Evolutionary conservation across 2,113 vertebrate genomes (phyloP), one percentile per base, ranked within the genome.

Genomic region (Eira barbara): DNA sequence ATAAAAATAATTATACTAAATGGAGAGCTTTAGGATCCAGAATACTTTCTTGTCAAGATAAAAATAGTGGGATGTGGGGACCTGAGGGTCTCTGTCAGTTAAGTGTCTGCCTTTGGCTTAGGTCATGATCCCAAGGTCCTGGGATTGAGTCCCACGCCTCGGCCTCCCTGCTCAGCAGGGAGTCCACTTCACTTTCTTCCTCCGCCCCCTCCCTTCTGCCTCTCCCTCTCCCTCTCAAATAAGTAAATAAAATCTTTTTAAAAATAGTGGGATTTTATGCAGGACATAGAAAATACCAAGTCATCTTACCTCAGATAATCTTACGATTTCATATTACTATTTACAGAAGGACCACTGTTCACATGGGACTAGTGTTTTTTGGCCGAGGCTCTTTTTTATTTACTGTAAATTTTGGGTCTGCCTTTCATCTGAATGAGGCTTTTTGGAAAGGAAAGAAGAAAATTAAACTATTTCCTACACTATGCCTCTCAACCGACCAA

Each of bases 391-490:
- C 25, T 86, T 59, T 47, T 34, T 55, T 76, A 84, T 27, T 86
- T 86, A 47, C 39, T 83, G 49, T 67, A 82, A 69, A 88, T 94
- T 91, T 25, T 61, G 74, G 57, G 20, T 87, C 81, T 61, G 4
- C 29, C 25, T 97, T 94, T 94, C 18, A 82, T 49, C 3, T 69
- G 34, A 59, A 55, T 34, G 25, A 23, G 49, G 13, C 25, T 87
- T 93, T 90, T 55, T 52, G 78, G 29, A 91, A 71, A 39, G n/a
- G 76, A 95, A 90, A 85, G 45, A 85, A 95, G 42, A 78, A 55
- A 55, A 55, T 55, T 27, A 81, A 82, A 82, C 78, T 34, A n/a
- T 45, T 52, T 93, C 31, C 79, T 73, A 49, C 20, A 29, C 47
- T 86, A 29, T 42, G 25, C 10, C 76, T 85, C 27, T 90, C 63